Percentiles rank a stretch among this genome's conserved stretches.
Evolutionary conservation across 2,113 vertebrate species (phyloP).

Genomic region (Shinisaurus crocodilurus): DNA sequence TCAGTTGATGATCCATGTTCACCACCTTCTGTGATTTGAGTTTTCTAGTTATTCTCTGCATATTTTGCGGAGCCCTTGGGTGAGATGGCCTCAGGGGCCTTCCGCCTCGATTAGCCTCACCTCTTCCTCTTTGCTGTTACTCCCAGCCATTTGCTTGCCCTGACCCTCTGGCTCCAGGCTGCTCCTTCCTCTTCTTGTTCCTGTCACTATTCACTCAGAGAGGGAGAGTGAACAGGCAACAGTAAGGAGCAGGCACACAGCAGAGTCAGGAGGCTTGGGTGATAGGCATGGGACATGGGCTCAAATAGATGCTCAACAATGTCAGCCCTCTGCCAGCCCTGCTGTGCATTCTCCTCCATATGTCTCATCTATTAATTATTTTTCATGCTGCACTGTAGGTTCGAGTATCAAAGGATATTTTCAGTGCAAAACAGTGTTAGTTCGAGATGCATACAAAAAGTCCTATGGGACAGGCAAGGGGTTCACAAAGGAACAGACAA

Average conservation of each 20-base stretch:
- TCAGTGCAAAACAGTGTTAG: neutral
- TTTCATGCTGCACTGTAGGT: neutral
- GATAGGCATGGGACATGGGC: neutral
- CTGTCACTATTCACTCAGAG: neutral
- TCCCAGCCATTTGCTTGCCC: neutral
- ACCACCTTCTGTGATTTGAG: neutral
- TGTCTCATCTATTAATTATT: neutral
- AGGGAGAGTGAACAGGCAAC: neutral
- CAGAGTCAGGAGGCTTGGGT: neutral
- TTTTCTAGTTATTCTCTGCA: neutral
- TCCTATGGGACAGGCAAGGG: constrained; percentile 4
- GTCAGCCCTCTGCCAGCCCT: neutral
- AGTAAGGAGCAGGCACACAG: neutral
- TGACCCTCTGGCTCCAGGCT: neutral
- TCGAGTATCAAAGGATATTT: neutral
- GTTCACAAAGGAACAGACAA: neutral
- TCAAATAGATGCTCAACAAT: neutral
- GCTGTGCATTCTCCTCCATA: neutral
- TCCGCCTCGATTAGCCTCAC: too few relatives aligned
- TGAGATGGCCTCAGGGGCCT: too few relatives aligned
- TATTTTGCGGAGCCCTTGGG: neutral
- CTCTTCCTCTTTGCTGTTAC: neutral
- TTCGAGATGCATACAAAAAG: neutral
- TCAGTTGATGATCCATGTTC: neutral
- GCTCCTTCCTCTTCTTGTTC: neutral